Conservation (phyloP, 2,113 vertebrate genomes). For the Equus quagga region DNA sequence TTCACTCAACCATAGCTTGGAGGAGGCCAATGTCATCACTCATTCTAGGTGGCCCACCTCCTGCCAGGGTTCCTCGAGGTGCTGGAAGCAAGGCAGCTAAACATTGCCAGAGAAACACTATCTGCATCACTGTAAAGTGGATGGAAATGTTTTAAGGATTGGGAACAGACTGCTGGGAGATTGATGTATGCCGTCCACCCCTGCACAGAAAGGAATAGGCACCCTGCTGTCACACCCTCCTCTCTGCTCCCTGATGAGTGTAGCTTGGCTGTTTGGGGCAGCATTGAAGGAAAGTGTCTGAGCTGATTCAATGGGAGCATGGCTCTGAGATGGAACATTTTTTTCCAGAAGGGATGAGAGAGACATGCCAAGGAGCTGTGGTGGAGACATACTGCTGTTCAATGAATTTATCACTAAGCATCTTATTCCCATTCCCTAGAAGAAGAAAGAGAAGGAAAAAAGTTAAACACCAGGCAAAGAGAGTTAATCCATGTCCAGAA, state of each 20-base stretch:
- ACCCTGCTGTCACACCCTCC: accelerated
- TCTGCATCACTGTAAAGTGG: not conserved
- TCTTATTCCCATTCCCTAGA: not conserved
- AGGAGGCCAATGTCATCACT: not conserved
- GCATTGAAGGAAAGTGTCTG: not conserved
- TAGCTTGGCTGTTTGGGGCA: not conserved
- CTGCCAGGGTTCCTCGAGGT: slow-evolving; percentile 36
- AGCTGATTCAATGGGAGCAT: not conserved
- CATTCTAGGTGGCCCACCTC: slow-evolving; percentile 15
- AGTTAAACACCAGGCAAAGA: slow-evolving; percentile 6
- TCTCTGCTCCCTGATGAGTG: not conserved
- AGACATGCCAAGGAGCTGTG: not conserved
- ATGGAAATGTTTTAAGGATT: not conserved
- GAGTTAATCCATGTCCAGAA: slow-evolving; percentile 60
- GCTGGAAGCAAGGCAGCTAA: slow-evolving; percentile 7
- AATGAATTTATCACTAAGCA: not conserved
- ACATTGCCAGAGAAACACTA: not conserved
- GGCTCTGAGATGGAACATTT: not conserved
- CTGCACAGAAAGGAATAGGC: not conserved
- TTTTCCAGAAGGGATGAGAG: not conserved
- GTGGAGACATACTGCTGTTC: not conserved
- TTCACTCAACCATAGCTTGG: not conserved
- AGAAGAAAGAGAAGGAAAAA: not conserved
- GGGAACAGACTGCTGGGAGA: slow-evolving; percentile 1
- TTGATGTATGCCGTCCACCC: not conserved